Percentiles rank a stretch among this genome's conserved stretches.
These are phyloP conservation scores for Pseudochromis fuscus DNA, from an alignment of 2,797 vertebrate genomes.

Conservation along the genomic window DNA sequence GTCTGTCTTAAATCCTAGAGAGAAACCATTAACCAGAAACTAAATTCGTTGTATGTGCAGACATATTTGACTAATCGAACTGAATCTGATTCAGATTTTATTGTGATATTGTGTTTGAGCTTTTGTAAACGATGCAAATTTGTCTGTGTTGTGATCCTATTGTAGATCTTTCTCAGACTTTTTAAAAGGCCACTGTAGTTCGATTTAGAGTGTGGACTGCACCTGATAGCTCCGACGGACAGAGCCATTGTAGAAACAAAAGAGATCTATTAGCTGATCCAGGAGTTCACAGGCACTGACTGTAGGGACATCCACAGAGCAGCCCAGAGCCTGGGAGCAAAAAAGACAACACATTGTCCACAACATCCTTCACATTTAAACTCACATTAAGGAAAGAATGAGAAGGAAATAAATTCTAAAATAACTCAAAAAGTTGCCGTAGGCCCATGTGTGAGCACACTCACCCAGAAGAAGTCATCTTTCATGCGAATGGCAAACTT, in stretches of 20 bases:
- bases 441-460: conserved; percentile 40
- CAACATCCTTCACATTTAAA: not conserved
- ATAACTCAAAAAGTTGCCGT: not conserved
- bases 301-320: conserved; percentile 88
- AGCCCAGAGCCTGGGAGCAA: conserved; percentile 89
- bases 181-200: not conserved
- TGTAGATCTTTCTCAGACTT: not conserved
- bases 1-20: too few relatives aligned
- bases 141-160: not conserved
- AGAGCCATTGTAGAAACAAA: conserved; percentile 92
- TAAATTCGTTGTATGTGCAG: too few relatives aligned
- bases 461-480: conserved; percentile 94
- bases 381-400: not conserved
- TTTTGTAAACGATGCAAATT: not conserved
- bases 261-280: conserved; percentile 90
- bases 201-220: conserved; percentile 14
- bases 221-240: conserved; percentile 89
- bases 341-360: not conserved
- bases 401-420: not conserved
- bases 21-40: too few relatives aligned
- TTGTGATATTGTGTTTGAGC: not conserved
- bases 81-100: too few relatives aligned
- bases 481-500: conserved; percentile 90
- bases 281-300: conserved; percentile 87
- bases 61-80: too few relatives aligned